Base-by-base conservation (phyloP, 1,140 invertebrate genomes). In the Odontomachus brunneus region DNA sequence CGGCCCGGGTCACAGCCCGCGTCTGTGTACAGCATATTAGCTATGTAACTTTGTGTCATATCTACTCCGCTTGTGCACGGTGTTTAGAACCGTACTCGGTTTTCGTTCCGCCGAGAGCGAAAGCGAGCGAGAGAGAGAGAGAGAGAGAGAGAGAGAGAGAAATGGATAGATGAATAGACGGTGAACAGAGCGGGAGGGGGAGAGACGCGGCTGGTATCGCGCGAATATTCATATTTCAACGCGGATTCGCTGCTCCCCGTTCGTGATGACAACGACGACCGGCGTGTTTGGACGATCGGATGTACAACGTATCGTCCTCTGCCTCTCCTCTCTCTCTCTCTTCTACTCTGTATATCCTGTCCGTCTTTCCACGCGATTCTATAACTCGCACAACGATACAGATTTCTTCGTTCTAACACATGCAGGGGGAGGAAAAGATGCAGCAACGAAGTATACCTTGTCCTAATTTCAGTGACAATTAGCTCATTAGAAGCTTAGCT, bases 151-250 rank as follows among this genome's bases (percentile, higher is more conserved):
- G 33, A 62, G 19, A n/a, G 73, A 26, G 48, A 55, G 24, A 60
- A 26, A 48, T 38, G 15, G 15, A 14, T 33, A 57, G 71, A 26
- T 44, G 38, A 7, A 44, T 44, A 44, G 38, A 44, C 38, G 29
- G 29, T 33, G 2, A 55, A 26, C 53, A 19, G 15, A 15, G 11
- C 26, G 22, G 24, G 57, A 29, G 59, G 15, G 72, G 17, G 55
- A 49, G 59, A 75, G 14, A 60, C 12, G 29, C 15, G 65, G 38
- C 65, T 66, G 67, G 71, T 84, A 62, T 15, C 55, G 66, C 69
- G 49, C 80, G 84, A 49, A 84, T 87, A 87, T 90, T 87, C 87
- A 90, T 89, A 89, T 88, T 84, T 88, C 84, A 86, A 55, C 78
- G 78, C 66, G 55, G 63, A 72, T 66, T 63, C 83, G 72, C 73